Evolutionary conservation across 2,888 invertebrate genomes (phyloP), one percentile per base, ranked within the genome.

Genomic region (Lutraria lutraria): DNA sequence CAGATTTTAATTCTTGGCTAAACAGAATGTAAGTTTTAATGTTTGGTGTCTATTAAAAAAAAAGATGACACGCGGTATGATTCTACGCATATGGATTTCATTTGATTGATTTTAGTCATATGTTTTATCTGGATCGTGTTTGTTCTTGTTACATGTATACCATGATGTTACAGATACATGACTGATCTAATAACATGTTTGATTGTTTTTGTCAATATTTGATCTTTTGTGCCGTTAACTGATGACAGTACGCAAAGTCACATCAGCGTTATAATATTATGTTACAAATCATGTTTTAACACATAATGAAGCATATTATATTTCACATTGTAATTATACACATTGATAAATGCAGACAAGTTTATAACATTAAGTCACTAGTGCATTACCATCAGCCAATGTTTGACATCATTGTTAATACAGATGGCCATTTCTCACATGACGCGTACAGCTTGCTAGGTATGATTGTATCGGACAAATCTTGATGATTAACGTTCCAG

Each of bases 401-500:
- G 85, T 15, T 34, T 76, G 76, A 76, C 76, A 76, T 76, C 76
- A 34, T 76, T 76, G 76, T 76, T 6, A 80, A 56, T 60, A 80
- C 85, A 85, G 85, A 85, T 85, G 85, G 56, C 60, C 85, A 34
- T 85, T 85, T 79, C 72, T 31, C 3, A 54, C 79, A 53, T 79
- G 43, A 43, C 34, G n/a, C n/a, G n/a, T n/a, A 60, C n/a, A 76
- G 85, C 85, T 79, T 60, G 53, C 15, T 85, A 43, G 43, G 43
- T 43, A 19, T 60, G 85, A 85, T 85, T 3, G 8, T 80, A 85
- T 85, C 80, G 43, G 54, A 54, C 25, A n/a, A 68, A 25, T 21
- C 34, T 29, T 13, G 43, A 53, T 85, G 85, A 85, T 85, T 85
- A 85, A 85, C 54, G 85, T 76, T 79, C 79, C 85, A 80, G 80